Evolutionary conservation across 1,140 invertebrate genomes (phyloP), one percentile per base, ranked within the genome.

Genomic region (Chionoecetes opilio): DNA sequence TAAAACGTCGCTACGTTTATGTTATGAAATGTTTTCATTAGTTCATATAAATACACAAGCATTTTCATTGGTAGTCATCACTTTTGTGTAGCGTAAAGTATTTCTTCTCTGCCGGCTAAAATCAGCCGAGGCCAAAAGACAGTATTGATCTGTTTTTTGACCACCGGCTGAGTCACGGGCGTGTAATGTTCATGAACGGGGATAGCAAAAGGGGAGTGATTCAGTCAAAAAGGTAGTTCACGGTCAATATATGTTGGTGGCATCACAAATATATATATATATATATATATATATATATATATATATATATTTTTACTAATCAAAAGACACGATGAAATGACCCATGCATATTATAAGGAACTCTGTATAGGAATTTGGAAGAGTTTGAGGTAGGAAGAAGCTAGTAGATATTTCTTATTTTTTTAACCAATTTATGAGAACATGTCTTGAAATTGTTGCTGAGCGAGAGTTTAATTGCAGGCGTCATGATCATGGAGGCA

Each of bases 401-500:
- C 21, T 53, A 53, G 46, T 9, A 9, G 46, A n/a, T n/a, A n/a
- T n/a, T n/a, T n/a, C n/a, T n/a, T n/a, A n/a, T n/a, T n/a, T n/a
- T n/a, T n/a, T n/a, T n/a, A n/a, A n/a, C n/a, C n/a, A n/a, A n/a
- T n/a, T n/a, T n/a, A n/a, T 26, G 63, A n/a, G 63, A 75, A 17
- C 46, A 75, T 75, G 63, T 75, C 21, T 2, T n/a, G 87, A 38
- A 29, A 86, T 17, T 88, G 32, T 35, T 11, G n/a, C 34, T 37
- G 41, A 88, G 11, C 6, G 35, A 41, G 87, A 34, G 92, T 53
- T n/a, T 34, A 21, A 3, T 92, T 92, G 29, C 94, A 95, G 94
- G 85, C 84, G 91, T 91, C 88, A 95, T 95, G 95, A 93, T 94
- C 82, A 94, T 92, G 90, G 90, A 94, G 84, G 85, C 95, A 63